Evolutionary conservation across 2,888 invertebrate genomes (phyloP), one percentile per base, ranked within the genome.

Genomic region (Xestia rhomboidea): DNA sequence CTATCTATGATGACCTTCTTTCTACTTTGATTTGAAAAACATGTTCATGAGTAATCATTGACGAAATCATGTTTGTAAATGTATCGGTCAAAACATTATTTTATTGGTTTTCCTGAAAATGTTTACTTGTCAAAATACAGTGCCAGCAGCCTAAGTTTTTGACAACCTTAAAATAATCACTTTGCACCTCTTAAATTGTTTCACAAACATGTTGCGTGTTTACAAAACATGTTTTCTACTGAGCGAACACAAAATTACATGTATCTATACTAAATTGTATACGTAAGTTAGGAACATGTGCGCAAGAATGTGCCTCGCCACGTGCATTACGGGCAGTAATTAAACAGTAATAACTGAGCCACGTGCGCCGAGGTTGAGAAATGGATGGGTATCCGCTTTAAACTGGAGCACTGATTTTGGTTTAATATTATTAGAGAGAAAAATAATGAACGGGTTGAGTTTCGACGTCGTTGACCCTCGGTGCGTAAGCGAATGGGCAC

Each of bases 281-380:
- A 60, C 0, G 18, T 34, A n/a, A n/a, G 62, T 13, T 13, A 10
- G 10, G n/a, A 34, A 57, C 68, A 82, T 75, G 54, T 75, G 83
- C 8, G 34, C 21, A 15, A 38, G 46, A 73, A 68, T 60, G 34
- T 30, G 57, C 24, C 24, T n/a, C n/a, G 38, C 44, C 67, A 71
- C 70, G 63, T 76, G 80, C 63, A 57, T 73, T 3, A n/a, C 2
- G 5, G 11, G 38, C 2, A 63, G 69, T 70, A 67, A 79, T 83
- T 76, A 83, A 73, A 79, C 67, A 75, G 60, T 73, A 70, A 79
- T 76, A 75, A 63, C 63, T 41, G 68, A 72, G 57, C 30, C 72
- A 77, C 70, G 73, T 81, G 66, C 38, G 24, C 13, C 7, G 49
- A 30, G 74, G 69, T 75, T 73, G 72, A 27, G 57, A 73, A 73